Conservation (phyloP, 37 sponge, comb jelly and placozoan genomes). For the Oscarella lobularis region DNA sequence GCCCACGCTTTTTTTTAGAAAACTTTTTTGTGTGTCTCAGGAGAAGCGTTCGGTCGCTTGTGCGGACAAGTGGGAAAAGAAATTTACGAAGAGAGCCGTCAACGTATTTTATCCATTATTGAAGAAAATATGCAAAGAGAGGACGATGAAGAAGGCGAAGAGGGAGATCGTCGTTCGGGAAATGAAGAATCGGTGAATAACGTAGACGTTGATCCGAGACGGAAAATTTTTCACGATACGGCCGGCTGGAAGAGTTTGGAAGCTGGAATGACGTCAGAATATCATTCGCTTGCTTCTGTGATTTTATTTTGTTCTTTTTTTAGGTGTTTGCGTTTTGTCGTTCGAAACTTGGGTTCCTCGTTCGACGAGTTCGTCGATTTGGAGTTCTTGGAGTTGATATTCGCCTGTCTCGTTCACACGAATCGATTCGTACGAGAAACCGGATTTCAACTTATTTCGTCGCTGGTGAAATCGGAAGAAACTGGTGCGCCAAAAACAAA, state of each 20-base stretch:
- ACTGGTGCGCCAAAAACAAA: too few relatives aligned
- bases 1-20: too few relatives aligned
- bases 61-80: slow-evolving; percentile 19
- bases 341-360: slow-evolving; percentile 41
- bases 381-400: slow-evolving; percentile 67
- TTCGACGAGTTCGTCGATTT: slow-evolving; percentile 49
- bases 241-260: slow-evolving; percentile 89
- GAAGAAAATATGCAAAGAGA: slow-evolving; percentile 25
- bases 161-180: neutral
- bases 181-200: too few relatives aligned
- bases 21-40: slow-evolving; percentile 7
- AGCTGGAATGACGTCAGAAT: slow-evolving; percentile 70
- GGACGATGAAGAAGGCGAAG: neutral
- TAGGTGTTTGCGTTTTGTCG: slow-evolving; percentile 3
- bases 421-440: slow-evolving; percentile 94
- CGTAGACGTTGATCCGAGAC: slow-evolving; percentile 25
- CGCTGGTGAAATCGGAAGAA: slow-evolving; percentile 19
- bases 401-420: slow-evolving; percentile 53
- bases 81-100: slow-evolving; percentile 21
- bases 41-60: slow-evolving; percentile 51
- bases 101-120: slow-evolving; percentile 21
- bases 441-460: slow-evolving; percentile 40
- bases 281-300: neutral
- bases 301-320: slow-evolving; percentile 1
- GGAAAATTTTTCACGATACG: slow-evolving; percentile 83